These are phyloP conservation scores for Perizoma flavofasciatum DNA, from an alignment of 2,888 invertebrate species.

Conservation along the genomic window DNA sequence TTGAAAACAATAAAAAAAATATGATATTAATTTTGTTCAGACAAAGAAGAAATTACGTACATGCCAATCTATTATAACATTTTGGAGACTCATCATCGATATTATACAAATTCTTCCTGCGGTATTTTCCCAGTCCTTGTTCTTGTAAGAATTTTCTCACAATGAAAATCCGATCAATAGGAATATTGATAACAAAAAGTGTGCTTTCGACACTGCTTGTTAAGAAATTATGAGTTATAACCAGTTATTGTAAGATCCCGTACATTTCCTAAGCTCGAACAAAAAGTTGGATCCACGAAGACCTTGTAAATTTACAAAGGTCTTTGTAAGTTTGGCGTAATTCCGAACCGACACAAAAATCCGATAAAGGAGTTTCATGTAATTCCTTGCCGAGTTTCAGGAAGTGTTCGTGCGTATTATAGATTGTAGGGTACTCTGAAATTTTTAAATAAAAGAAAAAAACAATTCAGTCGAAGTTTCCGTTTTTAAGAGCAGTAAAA, in stretches of 20 bases:
- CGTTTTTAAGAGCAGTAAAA: no score
- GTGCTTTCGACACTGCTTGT: constrained; percentile 39
- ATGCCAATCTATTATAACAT: background rate
- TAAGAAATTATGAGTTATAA: constrained; percentile 37
- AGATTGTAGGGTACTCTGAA: background rate
- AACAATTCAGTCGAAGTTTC: no score
- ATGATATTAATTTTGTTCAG: no score
- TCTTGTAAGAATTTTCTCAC: background rate
- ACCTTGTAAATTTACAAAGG: background rate
- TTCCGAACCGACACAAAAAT: constrained; percentile 4
- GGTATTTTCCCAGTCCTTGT: background rate
- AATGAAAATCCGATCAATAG: constrained; percentile 2
- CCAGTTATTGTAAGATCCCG: constrained; percentile 1
- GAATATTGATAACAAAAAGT: constrained; percentile 20
- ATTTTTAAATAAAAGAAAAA: no score
- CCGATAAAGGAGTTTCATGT: background rate
- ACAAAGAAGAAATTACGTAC: no score
- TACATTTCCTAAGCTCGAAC: background rate
- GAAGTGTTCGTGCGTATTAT: background rate
- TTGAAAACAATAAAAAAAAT: no score
- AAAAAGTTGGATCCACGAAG: background rate
- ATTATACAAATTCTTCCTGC: background rate
- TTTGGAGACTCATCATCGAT: background rate
- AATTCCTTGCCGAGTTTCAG: background rate
- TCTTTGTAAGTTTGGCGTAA: constrained; percentile 1